A percentile compares a stretch with the other conserved stretches of the same genome.
Evolutionary conservation across 2,113 vertebrate genomes (phyloP).

Genomic region (Cyphomyrus discorhynchus): DNA sequence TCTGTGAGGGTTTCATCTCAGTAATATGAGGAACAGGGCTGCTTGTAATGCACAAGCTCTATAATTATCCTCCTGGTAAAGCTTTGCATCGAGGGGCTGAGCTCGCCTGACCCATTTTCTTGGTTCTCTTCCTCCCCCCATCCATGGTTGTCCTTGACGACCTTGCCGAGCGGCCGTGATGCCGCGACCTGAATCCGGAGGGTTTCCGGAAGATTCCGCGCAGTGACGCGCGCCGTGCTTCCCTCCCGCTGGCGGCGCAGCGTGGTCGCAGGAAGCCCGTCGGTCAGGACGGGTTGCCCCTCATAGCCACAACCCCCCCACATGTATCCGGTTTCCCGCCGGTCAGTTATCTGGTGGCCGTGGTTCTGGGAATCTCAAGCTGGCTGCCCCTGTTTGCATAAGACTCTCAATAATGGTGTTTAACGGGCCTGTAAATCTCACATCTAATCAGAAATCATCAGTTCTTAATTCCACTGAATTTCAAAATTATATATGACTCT

Average conservation of each 20-base stretch:
- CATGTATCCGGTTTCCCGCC: background rate
- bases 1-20: background rate
- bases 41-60: background rate
- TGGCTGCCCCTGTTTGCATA: background rate
- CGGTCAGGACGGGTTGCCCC: background rate
- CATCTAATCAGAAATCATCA: background rate
- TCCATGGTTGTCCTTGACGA: background rate
- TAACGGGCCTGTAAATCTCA: background rate
- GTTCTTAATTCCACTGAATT: background rate
- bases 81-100: slow-evolving; percentile 12
- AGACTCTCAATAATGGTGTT: background rate
- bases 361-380: background rate
- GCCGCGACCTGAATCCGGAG: background rate
- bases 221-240: background rate
- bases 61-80: slow-evolving; percentile 12
- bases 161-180: background rate
- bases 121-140: background rate
- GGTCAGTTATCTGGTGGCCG: background rate
- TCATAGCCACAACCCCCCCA: background rate
- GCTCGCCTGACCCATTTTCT: slow-evolving; percentile 5
- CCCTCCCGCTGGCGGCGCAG: background rate
- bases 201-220: background rate
- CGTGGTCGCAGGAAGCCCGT: background rate
- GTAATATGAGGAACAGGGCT: background rate
- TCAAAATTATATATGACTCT: no score